phyloP scores from a whole-genome alignment of 2,888 invertebrate species.

The Octonoba sinensis region DNA sequence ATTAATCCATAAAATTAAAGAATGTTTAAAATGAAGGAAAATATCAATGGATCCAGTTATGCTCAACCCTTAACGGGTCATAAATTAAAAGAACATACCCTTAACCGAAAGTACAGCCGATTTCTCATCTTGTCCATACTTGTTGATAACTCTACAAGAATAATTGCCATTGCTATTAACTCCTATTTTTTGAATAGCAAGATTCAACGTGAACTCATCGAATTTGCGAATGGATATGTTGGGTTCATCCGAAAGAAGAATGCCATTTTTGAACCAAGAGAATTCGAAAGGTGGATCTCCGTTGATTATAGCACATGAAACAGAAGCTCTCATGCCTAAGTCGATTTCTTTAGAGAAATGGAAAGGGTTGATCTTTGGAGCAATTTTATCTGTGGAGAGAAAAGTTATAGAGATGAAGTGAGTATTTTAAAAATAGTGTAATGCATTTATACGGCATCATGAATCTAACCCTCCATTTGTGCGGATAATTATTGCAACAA shows the following conservation, averaged over 20 bases:
- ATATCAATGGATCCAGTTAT: too few relatives aligned
- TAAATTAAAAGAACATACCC: conserved; percentile 11
- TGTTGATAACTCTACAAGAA: conserved; percentile 38
- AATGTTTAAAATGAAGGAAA: too few relatives aligned
- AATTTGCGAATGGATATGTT: conserved; percentile 1
- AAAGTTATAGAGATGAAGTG: neutral
- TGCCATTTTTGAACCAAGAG: conserved; percentile 60
- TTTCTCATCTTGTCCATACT: conserved; percentile 26
- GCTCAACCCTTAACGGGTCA: neutral
- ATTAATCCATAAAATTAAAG: too few relatives aligned
- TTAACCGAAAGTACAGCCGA: conserved; percentile 18
- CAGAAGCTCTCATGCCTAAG: conserved; percentile 9
- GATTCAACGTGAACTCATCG: neutral
- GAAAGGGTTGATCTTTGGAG: conserved; percentile 16
- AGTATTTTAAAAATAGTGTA: too few relatives aligned
- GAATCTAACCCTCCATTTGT: too few relatives aligned
- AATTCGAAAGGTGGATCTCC: conserved; percentile 58
- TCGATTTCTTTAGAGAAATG: conserved; percentile 13
- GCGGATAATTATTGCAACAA: too few relatives aligned
- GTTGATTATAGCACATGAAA: conserved; percentile 27
- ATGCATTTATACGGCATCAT: too few relatives aligned
- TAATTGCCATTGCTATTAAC: conserved; percentile 54
- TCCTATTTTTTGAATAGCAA: conserved; percentile 30
- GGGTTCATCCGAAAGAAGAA: neutral
- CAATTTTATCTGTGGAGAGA: neutral